Base-by-base conservation (phyloP, 2,113 vertebrate genomes). In the Electrona antarctica region DNA sequence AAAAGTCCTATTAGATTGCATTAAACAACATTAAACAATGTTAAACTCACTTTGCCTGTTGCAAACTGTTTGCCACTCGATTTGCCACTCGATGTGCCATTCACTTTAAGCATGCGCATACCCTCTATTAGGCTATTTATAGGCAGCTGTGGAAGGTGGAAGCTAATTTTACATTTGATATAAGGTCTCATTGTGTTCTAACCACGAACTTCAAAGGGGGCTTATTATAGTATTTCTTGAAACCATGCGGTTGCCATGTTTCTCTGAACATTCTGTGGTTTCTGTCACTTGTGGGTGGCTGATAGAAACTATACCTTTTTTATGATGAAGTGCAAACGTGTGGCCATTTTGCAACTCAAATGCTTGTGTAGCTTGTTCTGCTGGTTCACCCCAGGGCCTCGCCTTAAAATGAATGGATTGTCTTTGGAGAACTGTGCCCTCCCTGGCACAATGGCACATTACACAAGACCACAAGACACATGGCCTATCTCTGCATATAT, bases 321-420 rank as follows among this genome's bases (percentile, higher is more conserved):
- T 51, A 70, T 68, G 70, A 66, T 74, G 51, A 13, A 0, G 28
- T 6, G 4, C 51, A 56, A 28, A 60, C 49, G 60, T 57, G 8
- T 64, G 8, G 55, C 64, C 56, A 76, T 77, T 73, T 77, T 79
- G 45, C 54, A 85, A 59, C 50, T 64, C 55, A 60, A 61, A 29
- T 76, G 60, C 71, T 80, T 75, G 80, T 45, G 66, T 60, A 73
- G 51, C 69, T 68, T 11, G 61, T 74, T 76, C 64, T 65, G 41
- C 57, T 33, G 41, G 56, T 71, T 6, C 49, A 65, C 50, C 59
- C 69, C 6, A 6, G 51, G 67, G 60, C 57, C 67, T 67, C 63
- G 55, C 63, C 71, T 86, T 66, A 76, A 48, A 76, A 48, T 81
- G 50, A 63, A 52, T 60, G 67, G 62, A 77, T 82, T 86, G 77